Evolutionary conservation across 2,888 invertebrate genomes (phyloP).

Genomic region (Oligia latruncula): DNA sequence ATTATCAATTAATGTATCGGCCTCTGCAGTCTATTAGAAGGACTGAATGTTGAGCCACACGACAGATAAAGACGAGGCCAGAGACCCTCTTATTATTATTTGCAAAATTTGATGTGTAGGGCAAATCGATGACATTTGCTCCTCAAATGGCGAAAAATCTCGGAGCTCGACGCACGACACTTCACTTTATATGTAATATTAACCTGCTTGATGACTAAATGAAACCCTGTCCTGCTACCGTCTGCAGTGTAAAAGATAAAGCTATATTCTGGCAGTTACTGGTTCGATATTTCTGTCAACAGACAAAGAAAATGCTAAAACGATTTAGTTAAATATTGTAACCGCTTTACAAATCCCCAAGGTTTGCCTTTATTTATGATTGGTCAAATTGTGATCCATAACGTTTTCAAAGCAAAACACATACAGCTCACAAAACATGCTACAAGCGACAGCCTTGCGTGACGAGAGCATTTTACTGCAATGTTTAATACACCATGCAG

Average conservation of each 20-base stretch:
- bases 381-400: not conserved
- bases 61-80: not conserved
- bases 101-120: not conserved
- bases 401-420: constrained; percentile 24
- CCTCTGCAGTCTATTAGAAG: not conserved
- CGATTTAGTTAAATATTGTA: not conserved
- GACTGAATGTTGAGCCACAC: not conserved
- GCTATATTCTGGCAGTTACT: not conserved
- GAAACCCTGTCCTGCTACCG: not conserved
- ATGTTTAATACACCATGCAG: constrained; percentile 22
- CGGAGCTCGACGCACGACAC: not conserved
- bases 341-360: not conserved
- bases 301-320: not conserved
- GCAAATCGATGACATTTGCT: not conserved
- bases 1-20: not conserved
- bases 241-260: too few species aligned
- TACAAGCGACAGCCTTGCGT: constrained; percentile 35
- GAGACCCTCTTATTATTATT: not conserved
- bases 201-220: not conserved
- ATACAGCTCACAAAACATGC: constrained; percentile 19
- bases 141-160: not conserved
- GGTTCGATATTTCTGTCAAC: not conserved
- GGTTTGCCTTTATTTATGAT: not conserved
- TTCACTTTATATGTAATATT: not conserved
- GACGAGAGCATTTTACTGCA: constrained; percentile 23